Evolutionary conservation across 2,888 invertebrate species (phyloP).

Genomic region (Nebria brevicollis): DNA sequence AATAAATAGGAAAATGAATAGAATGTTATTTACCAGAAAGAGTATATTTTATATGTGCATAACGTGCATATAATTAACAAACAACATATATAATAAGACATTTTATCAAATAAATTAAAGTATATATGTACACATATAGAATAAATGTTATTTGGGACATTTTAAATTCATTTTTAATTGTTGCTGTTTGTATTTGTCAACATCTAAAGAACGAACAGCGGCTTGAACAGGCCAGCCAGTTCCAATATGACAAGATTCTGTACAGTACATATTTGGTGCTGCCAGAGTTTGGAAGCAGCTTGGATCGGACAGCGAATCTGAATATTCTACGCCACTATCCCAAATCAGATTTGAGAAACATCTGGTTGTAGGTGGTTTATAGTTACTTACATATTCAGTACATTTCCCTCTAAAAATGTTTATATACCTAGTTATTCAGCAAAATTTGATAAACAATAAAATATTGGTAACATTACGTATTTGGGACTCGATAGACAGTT

Average conservation of each 20-base stretch:
- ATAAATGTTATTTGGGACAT: background rate
- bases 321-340: conserved; percentile 54
- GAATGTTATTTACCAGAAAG: too few species aligned
- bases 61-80: too few species aligned
- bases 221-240: conserved; percentile 60
- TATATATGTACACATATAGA: background rate
- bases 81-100: too few species aligned
- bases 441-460: background rate
- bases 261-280: conserved; percentile 63
- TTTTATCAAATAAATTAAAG: too few species aligned
- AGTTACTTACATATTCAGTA: conserved; percentile 57
- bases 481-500: conserved; percentile 53
- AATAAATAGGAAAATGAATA: background rate
- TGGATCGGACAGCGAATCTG: conserved; percentile 54
- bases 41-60: too few species aligned
- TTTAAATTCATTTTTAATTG: conserved; percentile 16
- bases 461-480: conserved; percentile 54
- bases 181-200: background rate
- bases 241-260: conserved; percentile 62
- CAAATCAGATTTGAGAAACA: conserved; percentile 22
- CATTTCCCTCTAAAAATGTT: conserved; percentile 56
- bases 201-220: conserved; percentile 50
- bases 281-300: conserved; percentile 59
- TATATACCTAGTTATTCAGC: background rate
- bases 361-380: conserved; percentile 54